These are phyloP conservation scores for Labrus mixtus DNA, from an alignment of 2,113 vertebrate genomes.

Conservation along the genomic window DNA sequence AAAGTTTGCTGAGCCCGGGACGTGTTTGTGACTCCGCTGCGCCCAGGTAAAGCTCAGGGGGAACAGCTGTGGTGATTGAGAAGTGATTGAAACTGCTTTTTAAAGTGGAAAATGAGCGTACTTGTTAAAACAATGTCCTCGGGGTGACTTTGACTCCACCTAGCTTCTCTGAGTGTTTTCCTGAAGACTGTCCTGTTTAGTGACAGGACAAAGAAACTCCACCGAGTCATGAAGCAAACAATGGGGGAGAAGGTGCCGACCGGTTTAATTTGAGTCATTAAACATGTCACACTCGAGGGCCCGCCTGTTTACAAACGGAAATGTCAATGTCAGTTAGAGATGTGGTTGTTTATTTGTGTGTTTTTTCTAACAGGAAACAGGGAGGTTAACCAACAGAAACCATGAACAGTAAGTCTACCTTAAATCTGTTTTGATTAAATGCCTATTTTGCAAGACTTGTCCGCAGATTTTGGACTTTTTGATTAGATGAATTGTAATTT, in stretches of 20 bases:
- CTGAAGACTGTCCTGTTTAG: neutral
- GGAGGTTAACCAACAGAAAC: neutral
- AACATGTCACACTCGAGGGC: neutral
- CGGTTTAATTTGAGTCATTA: neutral
- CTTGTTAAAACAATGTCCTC: neutral
- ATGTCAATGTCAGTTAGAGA: neutral
- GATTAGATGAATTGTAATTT: too few species aligned
- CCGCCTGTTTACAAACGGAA: neutral
- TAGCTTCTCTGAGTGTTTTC: neutral
- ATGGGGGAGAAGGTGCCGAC: slow-evolving; percentile 4
- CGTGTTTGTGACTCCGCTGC: neutral
- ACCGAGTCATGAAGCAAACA: slow-evolving; percentile 1
- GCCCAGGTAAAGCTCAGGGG: slow-evolving; percentile 46
- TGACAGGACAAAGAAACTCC: slow-evolving; percentile 4
- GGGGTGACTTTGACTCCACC: neutral
- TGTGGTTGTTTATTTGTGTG: neutral
- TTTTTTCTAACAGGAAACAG: slow-evolving; percentile 33
- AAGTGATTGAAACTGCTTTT: neutral
- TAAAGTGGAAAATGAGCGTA: neutral
- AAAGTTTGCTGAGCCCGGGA: neutral
- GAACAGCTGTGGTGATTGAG: slow-evolving; percentile 6
- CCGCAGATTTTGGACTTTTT: too few species aligned
- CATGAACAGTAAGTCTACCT: slow-evolving; percentile 50
- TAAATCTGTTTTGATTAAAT: neutral
- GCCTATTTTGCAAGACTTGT: neutral